Percentiles rank a stretch among this genome's conserved stretches.
phyloP scores from a whole-genome alignment of 2,888 invertebrate genomes.

The Eupithecia pulchellata region DNA sequence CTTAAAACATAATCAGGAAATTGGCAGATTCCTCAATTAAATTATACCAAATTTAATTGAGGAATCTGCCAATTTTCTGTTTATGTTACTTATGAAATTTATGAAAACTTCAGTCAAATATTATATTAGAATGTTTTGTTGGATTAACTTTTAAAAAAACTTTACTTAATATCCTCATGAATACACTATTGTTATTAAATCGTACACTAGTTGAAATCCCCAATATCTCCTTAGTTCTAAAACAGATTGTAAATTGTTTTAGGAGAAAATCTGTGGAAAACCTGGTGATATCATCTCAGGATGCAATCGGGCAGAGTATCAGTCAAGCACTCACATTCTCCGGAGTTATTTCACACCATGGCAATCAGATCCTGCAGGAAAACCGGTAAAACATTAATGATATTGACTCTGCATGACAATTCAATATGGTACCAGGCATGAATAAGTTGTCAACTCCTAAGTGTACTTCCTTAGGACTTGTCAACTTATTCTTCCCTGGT shows the following conservation, averaged over 20 bases:
- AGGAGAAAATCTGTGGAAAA: constrained; percentile 89
- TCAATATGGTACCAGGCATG: too few species aligned
- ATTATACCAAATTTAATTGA: too few species aligned
- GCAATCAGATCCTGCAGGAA: constrained; percentile 76
- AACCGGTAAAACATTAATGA: constrained; percentile 62
- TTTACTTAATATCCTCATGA: neutral
- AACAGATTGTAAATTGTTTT: constrained; percentile 32
- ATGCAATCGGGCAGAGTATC: constrained; percentile 87
- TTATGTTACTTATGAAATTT: too few species aligned
- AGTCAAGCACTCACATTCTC: constrained; percentile 86
- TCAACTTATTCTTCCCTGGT: too few species aligned
- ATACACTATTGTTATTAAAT: neutral
- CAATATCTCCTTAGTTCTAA: neutral
- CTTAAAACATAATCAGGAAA: neutral
- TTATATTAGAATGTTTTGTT: neutral
- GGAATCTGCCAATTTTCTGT: too few species aligned
- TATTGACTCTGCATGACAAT: neutral
- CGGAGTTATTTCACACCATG: constrained; percentile 80
- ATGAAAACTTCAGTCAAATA: neutral
- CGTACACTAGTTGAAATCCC: neutral
- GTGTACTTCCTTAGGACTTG: too few species aligned
- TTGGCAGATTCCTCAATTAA: neutral
- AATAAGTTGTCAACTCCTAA: too few species aligned
- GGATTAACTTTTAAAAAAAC: neutral
- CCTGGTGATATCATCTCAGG: constrained; percentile 87